Conservation (phyloP, 1,140 invertebrate genomes). For the Brachionus koreanus region DNA sequence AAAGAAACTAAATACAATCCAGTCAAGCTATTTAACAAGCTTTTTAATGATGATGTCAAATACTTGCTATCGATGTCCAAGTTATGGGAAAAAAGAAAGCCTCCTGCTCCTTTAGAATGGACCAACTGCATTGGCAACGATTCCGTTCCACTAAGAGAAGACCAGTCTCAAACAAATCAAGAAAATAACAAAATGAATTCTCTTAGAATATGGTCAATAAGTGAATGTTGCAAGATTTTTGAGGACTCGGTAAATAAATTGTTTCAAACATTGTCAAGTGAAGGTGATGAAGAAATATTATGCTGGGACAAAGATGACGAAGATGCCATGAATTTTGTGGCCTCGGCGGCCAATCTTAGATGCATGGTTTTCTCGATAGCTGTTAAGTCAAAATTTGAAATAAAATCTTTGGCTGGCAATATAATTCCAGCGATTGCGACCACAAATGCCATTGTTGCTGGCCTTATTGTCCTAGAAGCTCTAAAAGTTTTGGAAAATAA, state of each 20-base stretch:
- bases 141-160: not conserved
- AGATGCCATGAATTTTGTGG: constrained; percentile 89
- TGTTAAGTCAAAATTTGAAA: constrained; percentile 81
- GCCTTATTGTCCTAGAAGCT: constrained; percentile 79
- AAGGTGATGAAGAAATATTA: constrained; percentile 66
- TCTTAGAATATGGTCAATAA: constrained; percentile 1
- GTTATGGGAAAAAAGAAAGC: constrained; percentile 80
- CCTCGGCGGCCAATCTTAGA: constrained; percentile 86
- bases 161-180: not conserved
- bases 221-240: constrained; percentile 72
- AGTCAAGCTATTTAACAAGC: constrained; percentile 63
- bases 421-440: constrained; percentile 98
- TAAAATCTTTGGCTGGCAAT: constrained; percentile 95
- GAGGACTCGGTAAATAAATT: constrained; percentile 67
- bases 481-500: constrained; percentile 31
- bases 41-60: constrained; percentile 91
- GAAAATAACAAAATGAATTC: not conserved
- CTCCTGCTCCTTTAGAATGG: constrained; percentile 68
- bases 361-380: constrained; percentile 84
- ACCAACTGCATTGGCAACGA: not conserved
- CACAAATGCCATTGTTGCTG: constrained; percentile 94
- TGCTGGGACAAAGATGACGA: constrained; percentile 98
- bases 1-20: constrained; percentile 76
- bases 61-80: constrained; percentile 91
- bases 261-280: constrained; percentile 60